Conservation (phyloP, 2,888 invertebrate genomes). For the Apoderus coryli region DNA sequence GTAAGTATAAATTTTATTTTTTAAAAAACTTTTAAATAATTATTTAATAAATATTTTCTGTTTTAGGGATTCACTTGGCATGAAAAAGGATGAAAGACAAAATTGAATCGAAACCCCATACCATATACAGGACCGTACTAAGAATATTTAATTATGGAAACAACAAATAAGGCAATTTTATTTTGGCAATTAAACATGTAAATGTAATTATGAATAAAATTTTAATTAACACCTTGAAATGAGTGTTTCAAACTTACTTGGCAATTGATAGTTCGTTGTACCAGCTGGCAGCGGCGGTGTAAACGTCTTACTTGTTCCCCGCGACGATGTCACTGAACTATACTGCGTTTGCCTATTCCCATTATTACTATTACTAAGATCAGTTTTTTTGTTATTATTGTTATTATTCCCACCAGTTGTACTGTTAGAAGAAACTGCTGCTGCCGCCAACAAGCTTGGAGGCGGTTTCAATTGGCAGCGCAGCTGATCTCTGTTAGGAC, state of each 20-base stretch:
- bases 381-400: constrained; percentile 25
- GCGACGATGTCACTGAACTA: constrained; percentile 30
- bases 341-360: constrained; percentile 30
- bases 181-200: too few species aligned
- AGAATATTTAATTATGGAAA: too few species aligned
- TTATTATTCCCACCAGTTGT: constrained; percentile 32
- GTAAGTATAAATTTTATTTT: too few species aligned
- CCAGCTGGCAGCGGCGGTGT: constrained; percentile 29
- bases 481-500: constrained; percentile 77
- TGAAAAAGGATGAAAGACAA: too few species aligned
- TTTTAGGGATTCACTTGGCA: too few species aligned
- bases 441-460: constrained; percentile 52
- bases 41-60: too few species aligned
- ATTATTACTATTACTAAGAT: constrained; percentile 20
- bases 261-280: constrained; percentile 26
- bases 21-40: too few species aligned
- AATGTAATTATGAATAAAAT: too few species aligned
- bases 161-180: too few species aligned
- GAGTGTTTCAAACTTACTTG: constrained; percentile 14
- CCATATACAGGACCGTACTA: too few species aligned
- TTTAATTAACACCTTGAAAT: too few species aligned
- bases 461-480: constrained; percentile 76
- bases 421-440: constrained; percentile 52
- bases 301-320: constrained; percentile 29
- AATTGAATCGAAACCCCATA: too few species aligned